A percentile compares a stretch with the other conserved stretches of the same genome.
Conservation (phyloP, 2,113 vertebrate genomes). For the Crotalus viridis region DNA sequence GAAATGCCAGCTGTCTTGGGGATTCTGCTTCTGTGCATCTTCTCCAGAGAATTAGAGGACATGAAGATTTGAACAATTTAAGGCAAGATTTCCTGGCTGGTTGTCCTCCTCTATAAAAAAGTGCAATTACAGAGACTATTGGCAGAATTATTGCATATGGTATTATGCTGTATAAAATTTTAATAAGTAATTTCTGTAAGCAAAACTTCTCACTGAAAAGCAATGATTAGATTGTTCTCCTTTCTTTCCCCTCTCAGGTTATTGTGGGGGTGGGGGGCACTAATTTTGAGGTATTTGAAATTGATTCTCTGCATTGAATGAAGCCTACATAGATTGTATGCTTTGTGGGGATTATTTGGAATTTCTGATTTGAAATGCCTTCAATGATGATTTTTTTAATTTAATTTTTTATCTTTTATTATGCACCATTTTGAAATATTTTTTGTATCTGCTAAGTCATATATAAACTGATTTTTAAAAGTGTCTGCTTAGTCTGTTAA, state of each 20-base stretch:
- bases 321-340: background rate
- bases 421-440: background rate
- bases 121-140: background rate
- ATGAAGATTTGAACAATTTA: background rate
- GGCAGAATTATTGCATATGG: background rate
- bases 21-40: background rate
- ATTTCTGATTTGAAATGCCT: background rate
- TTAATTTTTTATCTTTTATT: background rate
- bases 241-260: background rate
- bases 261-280: background rate
- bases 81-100: background rate
- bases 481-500: conserved; percentile 44
- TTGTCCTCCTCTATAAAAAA: background rate
- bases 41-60: background rate
- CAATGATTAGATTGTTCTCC: background rate
- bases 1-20: background rate
- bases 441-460: background rate
- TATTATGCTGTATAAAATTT: background rate
- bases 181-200: background rate
- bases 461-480: background rate
- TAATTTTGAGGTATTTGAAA: background rate
- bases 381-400: too few relatives aligned
- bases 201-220: background rate
- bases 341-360: background rate
- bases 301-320: background rate